Evolutionary conservation across 2,113 vertebrate genomes (phyloP).

Genomic region (Oceanites oceanicus): DNA sequence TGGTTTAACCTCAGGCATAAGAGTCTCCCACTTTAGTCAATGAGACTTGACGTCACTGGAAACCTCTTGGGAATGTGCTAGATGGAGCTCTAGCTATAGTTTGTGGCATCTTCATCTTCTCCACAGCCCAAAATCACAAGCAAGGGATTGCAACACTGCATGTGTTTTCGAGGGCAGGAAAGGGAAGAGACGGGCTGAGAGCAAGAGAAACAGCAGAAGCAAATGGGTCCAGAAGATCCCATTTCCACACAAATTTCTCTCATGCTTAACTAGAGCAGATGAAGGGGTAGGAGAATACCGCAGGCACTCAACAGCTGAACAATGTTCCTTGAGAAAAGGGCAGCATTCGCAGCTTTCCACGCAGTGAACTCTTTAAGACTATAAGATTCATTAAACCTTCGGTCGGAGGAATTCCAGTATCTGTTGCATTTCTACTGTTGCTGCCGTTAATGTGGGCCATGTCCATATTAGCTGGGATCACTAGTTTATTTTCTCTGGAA

Average conservation of each 20-base stretch:
- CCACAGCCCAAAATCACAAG: background rate
- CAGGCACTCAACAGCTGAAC: background rate
- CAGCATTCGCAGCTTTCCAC: background rate
- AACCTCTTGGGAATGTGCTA: background rate
- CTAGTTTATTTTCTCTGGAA: conserved; percentile 79
- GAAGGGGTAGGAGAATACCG: background rate
- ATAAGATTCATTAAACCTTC: conserved; percentile 4
- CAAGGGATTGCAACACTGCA: fast-evolving
- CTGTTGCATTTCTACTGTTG: conserved; percentile 23
- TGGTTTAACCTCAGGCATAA: background rate
- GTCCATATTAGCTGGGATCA: conserved; percentile 61
- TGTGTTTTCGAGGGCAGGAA: background rate
- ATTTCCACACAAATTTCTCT: background rate
- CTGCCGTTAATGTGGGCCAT: conserved; percentile 20
- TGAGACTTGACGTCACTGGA: background rate
- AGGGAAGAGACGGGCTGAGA: background rate
- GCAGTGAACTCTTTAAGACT: background rate
- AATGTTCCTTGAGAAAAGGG: background rate
- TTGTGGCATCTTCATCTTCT: background rate
- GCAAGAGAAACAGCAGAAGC: background rate
- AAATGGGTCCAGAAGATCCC: background rate
- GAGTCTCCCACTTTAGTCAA: background rate
- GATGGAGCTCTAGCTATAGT: background rate
- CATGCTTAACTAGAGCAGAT: background rate
- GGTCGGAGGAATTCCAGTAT: background rate